Evolutionary conservation across 2,888 invertebrate species (phyloP).

Genomic region (Pristionchus fissidentatus): DNA sequence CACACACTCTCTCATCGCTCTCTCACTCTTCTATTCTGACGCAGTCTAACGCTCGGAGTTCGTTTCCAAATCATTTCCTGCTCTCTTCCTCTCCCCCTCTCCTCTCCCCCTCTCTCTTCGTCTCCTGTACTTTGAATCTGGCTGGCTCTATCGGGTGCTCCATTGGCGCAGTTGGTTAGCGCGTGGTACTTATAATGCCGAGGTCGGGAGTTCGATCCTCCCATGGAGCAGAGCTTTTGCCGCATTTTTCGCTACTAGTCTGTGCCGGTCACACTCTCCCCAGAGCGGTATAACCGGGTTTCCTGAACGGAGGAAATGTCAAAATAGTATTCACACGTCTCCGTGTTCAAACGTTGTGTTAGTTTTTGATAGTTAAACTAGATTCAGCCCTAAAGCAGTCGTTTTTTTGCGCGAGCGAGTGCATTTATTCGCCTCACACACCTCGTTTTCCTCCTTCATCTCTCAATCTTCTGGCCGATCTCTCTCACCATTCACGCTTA

Average conservation of each 20-base stretch:
- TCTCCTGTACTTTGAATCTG: constrained; percentile 29
- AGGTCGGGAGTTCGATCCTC: constrained; percentile 49
- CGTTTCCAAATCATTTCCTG: constrained; percentile 17
- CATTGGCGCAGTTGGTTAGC: constrained; percentile 49
- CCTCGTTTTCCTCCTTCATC: background rate
- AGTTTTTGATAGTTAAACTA: background rate
- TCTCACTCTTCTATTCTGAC: constrained; percentile 12
- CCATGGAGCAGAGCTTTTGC: constrained; percentile 48
- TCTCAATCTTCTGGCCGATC: constrained; percentile 34
- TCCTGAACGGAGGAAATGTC: too few species aligned
- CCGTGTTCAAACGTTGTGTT: too few species aligned
- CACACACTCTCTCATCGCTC: background rate
- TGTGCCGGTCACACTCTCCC: background rate
- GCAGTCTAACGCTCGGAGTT: background rate
- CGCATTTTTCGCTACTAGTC: background rate
- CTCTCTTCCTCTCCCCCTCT: background rate
- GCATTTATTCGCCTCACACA: background rate
- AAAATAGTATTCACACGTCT: too few species aligned
- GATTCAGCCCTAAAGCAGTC: background rate
- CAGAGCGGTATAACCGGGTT: too few species aligned
- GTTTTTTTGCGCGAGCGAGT: background rate
- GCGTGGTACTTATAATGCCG: constrained; percentile 49
- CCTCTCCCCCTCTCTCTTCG: constrained; percentile 9
- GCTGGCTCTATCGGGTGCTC: constrained; percentile 24
- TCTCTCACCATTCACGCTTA: constrained; percentile 11